These are phyloP conservation scores for Rhyacichthys aspro DNA, from an alignment of 2,797 vertebrate species.

Conservation along the genomic window DNA sequence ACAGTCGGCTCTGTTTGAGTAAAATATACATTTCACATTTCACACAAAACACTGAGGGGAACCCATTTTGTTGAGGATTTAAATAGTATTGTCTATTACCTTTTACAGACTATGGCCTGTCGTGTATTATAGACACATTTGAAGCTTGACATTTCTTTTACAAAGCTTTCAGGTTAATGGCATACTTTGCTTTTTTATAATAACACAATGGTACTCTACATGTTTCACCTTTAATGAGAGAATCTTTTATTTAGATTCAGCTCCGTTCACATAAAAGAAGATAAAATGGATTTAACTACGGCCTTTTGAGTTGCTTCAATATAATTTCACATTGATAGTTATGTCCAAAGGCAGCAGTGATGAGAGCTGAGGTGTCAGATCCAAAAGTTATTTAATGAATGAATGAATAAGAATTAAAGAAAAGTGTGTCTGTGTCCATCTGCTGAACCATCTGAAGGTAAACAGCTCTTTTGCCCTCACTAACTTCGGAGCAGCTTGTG, in stretches of 20 bases:
- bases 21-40: too few species aligned
- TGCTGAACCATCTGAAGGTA: slow-evolving; percentile 68
- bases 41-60: background rate
- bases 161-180: background rate
- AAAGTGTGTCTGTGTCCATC: slow-evolving; percentile 64
- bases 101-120: background rate
- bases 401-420: slow-evolving; percentile 2
- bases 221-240: too few species aligned
- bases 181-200: background rate
- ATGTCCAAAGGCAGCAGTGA: too few species aligned
- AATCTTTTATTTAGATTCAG: too few species aligned
- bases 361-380: slow-evolving; percentile 33
- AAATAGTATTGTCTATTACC: slow-evolving; percentile 1
- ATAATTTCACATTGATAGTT: too few species aligned
- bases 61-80: background rate
- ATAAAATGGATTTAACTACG: too few species aligned
- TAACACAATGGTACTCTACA: too few species aligned
- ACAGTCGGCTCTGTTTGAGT: background rate
- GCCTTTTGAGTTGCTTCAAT: too few species aligned
- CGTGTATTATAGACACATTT: background rate
- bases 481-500: slow-evolving; percentile 46
- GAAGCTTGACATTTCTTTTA: background rate
- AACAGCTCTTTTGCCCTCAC: slow-evolving; percentile 57
- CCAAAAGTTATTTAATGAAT: background rate
- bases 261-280: too few species aligned